Evolutionary conservation across 2,113 vertebrate genomes (phyloP).

Genomic region (Sitta europaea): DNA sequence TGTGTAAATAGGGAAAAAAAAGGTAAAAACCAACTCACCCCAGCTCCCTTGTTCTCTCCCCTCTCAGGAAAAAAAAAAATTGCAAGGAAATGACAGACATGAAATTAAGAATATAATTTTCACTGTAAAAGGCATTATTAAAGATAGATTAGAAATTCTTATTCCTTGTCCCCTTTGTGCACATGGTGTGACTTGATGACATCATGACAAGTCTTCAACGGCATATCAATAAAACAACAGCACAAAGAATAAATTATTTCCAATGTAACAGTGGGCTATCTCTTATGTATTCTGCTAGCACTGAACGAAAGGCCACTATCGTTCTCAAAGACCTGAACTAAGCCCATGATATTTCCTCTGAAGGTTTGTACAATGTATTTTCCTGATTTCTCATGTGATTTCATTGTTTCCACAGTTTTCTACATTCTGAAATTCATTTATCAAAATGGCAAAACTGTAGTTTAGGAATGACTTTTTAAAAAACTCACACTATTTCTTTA

Average conservation of each 20-base stretch:
- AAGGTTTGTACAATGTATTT: neutral
- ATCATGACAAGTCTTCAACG: neutral
- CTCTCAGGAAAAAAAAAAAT: neutral
- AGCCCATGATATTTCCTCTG: neutral
- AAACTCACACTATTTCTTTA: neutral
- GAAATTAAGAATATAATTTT: neutral
- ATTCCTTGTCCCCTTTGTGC: neutral
- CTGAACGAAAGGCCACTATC: neutral
- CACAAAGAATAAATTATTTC: neutral
- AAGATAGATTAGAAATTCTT: neutral
- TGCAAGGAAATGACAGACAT: neutral
- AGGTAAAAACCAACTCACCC: neutral
- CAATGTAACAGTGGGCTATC: neutral
- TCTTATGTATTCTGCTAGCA: neutral
- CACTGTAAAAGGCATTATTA: neutral
- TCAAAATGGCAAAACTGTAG: neutral
- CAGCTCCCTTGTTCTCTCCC: accelerated
- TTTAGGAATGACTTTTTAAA: neutral
- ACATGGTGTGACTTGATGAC: neutral
- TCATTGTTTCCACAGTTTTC: neutral
- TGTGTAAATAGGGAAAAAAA: neutral
- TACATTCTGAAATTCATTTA: neutral
- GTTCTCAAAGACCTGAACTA: neutral
- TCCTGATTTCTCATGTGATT: neutral
- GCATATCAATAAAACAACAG: neutral